Evolutionary conservation across 2,888 invertebrate species (phyloP).

Genomic region (Limulus polyphemus): DNA sequence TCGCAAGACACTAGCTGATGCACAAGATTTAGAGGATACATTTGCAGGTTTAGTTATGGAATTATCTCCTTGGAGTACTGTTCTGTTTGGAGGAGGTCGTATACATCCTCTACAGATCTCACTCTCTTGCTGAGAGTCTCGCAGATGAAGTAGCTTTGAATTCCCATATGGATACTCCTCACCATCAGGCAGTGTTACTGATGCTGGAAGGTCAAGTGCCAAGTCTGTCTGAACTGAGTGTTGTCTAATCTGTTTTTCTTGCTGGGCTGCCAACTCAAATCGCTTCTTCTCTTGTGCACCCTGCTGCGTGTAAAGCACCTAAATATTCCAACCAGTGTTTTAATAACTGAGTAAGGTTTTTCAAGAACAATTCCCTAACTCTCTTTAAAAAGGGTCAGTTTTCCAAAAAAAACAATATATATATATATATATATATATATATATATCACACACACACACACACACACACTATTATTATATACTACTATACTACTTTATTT

Average conservation of each 20-base stretch:
- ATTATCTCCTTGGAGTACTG: constrained; percentile 14
- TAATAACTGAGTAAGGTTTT: neutral
- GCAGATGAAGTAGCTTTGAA: constrained; percentile 46
- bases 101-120: constrained; percentile 21
- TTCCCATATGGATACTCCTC: constrained; percentile 51
- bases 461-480: no score
- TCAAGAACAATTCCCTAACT: neutral
- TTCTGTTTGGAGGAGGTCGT: constrained; percentile 23
- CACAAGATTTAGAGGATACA: constrained; percentile 12
- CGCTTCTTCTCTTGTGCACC: constrained; percentile 29
- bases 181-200: constrained; percentile 54
- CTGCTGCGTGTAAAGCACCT: constrained; percentile 27
- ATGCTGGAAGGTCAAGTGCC: constrained; percentile 52
- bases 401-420: no score
- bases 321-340: constrained; percentile 8
- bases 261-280: constrained; percentile 37
- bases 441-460: no score
- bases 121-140: constrained; percentile 48
- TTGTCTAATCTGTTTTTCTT: constrained; percentile 44
- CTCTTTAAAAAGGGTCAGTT: no score
- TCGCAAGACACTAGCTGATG: constrained; percentile 8
- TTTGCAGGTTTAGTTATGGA: constrained; percentile 16
- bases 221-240: constrained; percentile 48
- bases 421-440: no score
- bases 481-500: no score